These are phyloP conservation scores for Myrmecophaga tridactyla DNA, from an alignment of 2,113 vertebrate genomes.

Conservation along the genomic window DNA sequence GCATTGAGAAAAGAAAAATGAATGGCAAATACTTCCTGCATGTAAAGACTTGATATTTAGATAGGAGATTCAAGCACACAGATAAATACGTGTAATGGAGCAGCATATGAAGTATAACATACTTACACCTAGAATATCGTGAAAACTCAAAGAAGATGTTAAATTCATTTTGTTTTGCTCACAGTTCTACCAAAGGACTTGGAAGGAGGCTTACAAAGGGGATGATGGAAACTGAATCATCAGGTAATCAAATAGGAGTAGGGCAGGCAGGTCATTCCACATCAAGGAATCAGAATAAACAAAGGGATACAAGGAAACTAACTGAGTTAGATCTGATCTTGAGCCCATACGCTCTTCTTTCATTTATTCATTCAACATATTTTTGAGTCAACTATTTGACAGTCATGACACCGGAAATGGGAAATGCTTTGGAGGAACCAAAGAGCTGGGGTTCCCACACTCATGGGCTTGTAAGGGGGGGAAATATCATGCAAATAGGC, in stretches of 20 bases:
- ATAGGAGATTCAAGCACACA: neutral
- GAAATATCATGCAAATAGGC: neutral
- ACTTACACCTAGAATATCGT: neutral
- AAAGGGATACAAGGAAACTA: too few relatives aligned
- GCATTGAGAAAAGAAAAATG: neutral
- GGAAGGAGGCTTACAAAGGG: too few relatives aligned
- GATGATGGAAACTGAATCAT: too few relatives aligned
- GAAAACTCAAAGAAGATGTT: neutral
- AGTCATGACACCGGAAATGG: too few relatives aligned
- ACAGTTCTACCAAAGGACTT: too few relatives aligned
- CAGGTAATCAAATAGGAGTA: too few relatives aligned
- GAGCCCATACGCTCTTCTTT: too few relatives aligned
- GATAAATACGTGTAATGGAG: neutral
- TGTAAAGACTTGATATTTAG: neutral
- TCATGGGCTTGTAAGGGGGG: neutral
- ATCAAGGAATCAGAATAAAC: too few relatives aligned
- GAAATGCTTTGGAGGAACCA: neutral
- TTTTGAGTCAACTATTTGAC: too few relatives aligned
- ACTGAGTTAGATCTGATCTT: too few relatives aligned
- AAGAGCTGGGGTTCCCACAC: neutral
- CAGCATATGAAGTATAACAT: neutral
- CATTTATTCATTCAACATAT: too few relatives aligned
- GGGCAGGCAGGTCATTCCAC: too few relatives aligned
- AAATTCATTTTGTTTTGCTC: neutral
- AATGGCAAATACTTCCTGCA: neutral